Evolutionary conservation across 1,140 invertebrate species (phyloP).

Genomic region (Saccostrea cuccullata): DNA sequence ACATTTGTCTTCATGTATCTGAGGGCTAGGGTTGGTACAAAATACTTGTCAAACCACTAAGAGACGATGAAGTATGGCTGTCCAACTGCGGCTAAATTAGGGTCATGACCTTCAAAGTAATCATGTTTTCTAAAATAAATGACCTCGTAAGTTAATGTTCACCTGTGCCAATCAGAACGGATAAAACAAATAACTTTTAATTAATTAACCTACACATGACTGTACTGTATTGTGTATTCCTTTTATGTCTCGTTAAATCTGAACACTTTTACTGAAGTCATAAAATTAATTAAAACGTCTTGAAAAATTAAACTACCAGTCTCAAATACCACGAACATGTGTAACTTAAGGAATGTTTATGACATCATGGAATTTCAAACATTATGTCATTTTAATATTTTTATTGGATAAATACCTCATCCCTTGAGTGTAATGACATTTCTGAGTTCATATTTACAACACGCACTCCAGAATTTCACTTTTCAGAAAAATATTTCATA

Average conservation of each 20-base stretch:
- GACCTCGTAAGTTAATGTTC: slow-evolving; percentile 9
- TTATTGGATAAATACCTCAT: not conserved
- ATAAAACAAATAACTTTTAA: not conserved
- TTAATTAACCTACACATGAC: not conserved
- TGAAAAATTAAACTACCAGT: not conserved
- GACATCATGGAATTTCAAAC: not conserved
- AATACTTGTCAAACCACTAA: not conserved
- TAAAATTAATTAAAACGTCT: not conserved
- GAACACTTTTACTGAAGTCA: not conserved
- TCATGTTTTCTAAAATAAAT: not conserved
- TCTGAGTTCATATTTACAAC: not conserved
- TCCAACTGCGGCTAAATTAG: not conserved
- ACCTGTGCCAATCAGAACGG: slow-evolving; percentile 2
- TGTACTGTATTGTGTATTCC: no score
- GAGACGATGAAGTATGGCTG: not conserved
- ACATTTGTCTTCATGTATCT: slow-evolving; percentile 25
- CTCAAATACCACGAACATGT: not conserved
- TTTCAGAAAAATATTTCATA: not conserved
- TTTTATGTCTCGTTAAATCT: no score
- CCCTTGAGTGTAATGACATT: not conserved
- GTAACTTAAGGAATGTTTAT: not conserved
- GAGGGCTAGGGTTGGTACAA: not conserved
- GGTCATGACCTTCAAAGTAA: not conserved
- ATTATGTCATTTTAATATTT: not conserved
- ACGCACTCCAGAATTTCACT: not conserved